Evolutionary conservation across 2,797 vertebrate genomes (phyloP), one percentile per base, ranked within the genome.

Genomic region (Galaxias olidus): DNA sequence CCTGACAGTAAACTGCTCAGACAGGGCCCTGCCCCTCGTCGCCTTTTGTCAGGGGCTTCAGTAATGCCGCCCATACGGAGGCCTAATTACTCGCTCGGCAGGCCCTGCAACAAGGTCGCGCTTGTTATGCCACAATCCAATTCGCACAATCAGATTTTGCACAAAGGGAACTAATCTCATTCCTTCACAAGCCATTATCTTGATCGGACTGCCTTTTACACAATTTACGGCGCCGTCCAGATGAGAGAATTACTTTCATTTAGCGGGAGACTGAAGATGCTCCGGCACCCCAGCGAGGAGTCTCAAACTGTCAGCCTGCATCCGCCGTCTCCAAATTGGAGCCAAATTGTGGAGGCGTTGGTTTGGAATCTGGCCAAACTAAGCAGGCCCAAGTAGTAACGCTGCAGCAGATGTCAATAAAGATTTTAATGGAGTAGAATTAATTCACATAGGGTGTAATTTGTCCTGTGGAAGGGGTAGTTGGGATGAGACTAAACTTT

Each of bases 181-280:
- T 85, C 87, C 79, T 88, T 92, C 90, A 91, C 83, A 91, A 86
- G 80, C 82, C 83, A 90, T 92, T 91, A 91, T 90, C 89, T 88
- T 88, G 85, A 92, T 90, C 86, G 46, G 65, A 79, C 66, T 10
- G 67, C 64, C 78, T 68, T 71, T 80, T 71, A 77, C 50, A 0
- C 75, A 83, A 88, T 85, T 81, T 79, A 75, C 78, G 55, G 74
- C 4, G 52, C 73, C 45, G 79, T 76, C 75, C 81, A 72, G 77
- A 86, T 78, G 80, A 90, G 79, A 83, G 77, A 87, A 78, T 78
- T 80, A 79, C 84, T 89, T 87, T 89, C 73, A 81, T 82, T 84
- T 70, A 65, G 67, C 49, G 69, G 20, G 59, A 57, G 13, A 76
- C 74, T 59, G 72, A 74, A 80, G 83, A 83, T 17, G 51, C 75